Base-by-base conservation (phyloP, 2,888 invertebrate species). In the Andrena minutula region DNA sequence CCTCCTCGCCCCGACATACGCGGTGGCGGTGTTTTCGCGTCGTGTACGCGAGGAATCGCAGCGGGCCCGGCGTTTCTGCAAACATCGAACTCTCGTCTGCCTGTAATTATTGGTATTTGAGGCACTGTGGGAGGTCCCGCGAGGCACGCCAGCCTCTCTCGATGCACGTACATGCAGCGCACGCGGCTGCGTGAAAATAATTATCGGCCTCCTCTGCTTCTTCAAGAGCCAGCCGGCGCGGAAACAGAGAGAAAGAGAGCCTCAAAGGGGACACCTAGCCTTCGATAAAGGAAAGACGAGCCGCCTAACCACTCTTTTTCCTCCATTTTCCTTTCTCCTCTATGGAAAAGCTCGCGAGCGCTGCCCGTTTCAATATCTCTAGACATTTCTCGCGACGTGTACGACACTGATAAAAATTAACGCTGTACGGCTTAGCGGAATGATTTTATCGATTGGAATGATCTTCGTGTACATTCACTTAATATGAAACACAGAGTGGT, bases 161-260 rank as follows among this genome's bases (percentile, higher is more conserved):
- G 82, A 71, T 72, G 58, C 83, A 70, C 79, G 79, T 78, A 78
- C 84, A 56, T 70, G 79, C 75, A 82, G 79, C 75, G 79, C 86
- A 88, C 84, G 86, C 84, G 85, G 84, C 86, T 90, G 88, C 88
- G 89, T 88, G 88, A 90, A 89, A 90, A 89, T 90, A 90, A 90
- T 90, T 90, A 88, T 87, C 82, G 78, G 79, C 71, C 85, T 85
- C 79, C 87, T 79, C 76, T 74, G 86, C 63, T 79, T 75, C 82
- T 82, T 76, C 69, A 53, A 66, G 60, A 74, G 41, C 32, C 61
- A 7, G 28, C 30, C 68, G 53, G 53, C 53, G 53, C 49, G 64
- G 30, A 26, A 56, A 58, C 23, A 12, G 63, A 56, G 69, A 35
- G 75, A 80, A 75, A 75, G 68, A 51, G 75, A 77, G 63, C 49